Base-by-base conservation (phyloP, 2,797 vertebrate species). In the Sebastes trivittatus region DNA sequence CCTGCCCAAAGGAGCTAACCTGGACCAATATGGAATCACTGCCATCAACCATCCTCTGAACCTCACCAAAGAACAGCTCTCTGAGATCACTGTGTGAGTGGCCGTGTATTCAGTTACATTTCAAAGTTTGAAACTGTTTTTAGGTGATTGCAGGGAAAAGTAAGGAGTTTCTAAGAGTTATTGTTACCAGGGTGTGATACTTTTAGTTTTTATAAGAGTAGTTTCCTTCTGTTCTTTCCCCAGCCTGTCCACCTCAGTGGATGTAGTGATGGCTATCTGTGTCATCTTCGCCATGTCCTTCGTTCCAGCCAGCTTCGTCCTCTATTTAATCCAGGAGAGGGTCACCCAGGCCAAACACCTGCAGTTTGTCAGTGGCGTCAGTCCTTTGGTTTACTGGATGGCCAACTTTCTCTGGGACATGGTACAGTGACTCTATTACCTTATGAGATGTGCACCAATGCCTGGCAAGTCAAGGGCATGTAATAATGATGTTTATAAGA, bases 211-310 rank as follows among this genome's bases (percentile, higher is more conserved):
- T 1, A 14, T 11, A 27, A 38, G 60, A n/a, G 14, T 22, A 0
- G 0, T 22, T 4, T 20, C 30, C 73, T 30, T 71, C 36, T 63
- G 7, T 70, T 2, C 11, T 75, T 16, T 13, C 34, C 11, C 4
- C 89, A 98, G 98, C 75, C 92, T 99, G 88, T 97, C 95, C 60
- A 97, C 98, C 8, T 98, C 98, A 0, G 96, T 99, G 86, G 97
- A 99, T 65, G 97, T 96, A 2, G 89, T 98, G 88, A 96, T 99
- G 72, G 96, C 97, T 79, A 97, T 99, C 80, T 98, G 97, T 9
- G 96, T 99, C 86, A 98, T 99, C 90, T 98, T 98, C 38, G 97
- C 98, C 86, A 97, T 98, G 98, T 99, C 98, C 79, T 99, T 98
- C 16, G 94, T 99, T 87, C 98, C 97, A 18, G 97, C 98, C 81